phyloP scores from a whole-genome alignment of 2,888 invertebrate species.

The Seira sanloemensis region DNA sequence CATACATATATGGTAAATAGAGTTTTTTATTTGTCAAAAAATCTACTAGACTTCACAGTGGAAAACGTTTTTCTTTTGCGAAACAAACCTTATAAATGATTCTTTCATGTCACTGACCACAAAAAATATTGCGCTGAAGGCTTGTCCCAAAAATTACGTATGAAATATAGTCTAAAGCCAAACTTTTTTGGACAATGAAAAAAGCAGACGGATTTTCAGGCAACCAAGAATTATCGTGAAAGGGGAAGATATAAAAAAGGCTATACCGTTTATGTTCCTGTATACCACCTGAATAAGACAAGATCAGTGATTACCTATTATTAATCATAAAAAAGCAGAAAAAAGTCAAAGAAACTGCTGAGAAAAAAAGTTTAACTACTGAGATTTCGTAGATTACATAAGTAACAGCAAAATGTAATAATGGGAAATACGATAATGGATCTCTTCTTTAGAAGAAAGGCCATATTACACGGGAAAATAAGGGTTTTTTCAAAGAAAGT shows the following conservation, averaged over 20 bases:
- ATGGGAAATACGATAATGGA: slow-evolving; percentile 50
- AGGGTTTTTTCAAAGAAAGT: neutral
- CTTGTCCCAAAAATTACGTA: slow-evolving; percentile 35
- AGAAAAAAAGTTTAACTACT: slow-evolving; percentile 37
- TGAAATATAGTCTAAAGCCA: slow-evolving; percentile 43
- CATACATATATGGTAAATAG: slow-evolving; percentile 55
- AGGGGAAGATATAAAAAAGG: neutral
- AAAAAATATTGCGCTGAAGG: slow-evolving; percentile 44
- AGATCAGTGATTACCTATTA: slow-evolving; percentile 33
- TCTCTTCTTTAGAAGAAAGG: slow-evolving; percentile 12
- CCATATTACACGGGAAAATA: neutral
- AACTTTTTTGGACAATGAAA: slow-evolving; percentile 45
- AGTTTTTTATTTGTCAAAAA: slow-evolving; percentile 54
- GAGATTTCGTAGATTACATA: slow-evolving; percentile 40
- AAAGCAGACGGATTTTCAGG: neutral
- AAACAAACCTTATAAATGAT: slow-evolving; percentile 62
- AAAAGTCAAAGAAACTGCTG: slow-evolving; percentile 20
- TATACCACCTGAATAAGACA: slow-evolving; percentile 39
- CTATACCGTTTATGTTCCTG: slow-evolving; percentile 29
- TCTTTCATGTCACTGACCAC: slow-evolving; percentile 62
- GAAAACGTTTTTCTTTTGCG: slow-evolving; percentile 27
- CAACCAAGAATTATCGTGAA: slow-evolving; percentile 47
- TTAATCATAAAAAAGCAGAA: slow-evolving; percentile 35
- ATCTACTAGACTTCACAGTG: slow-evolving; percentile 41
- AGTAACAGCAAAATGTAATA: slow-evolving; percentile 22